Conservation (phyloP, 2,888 invertebrate genomes). For the Spatulosminthurus flaviceps region DNA sequence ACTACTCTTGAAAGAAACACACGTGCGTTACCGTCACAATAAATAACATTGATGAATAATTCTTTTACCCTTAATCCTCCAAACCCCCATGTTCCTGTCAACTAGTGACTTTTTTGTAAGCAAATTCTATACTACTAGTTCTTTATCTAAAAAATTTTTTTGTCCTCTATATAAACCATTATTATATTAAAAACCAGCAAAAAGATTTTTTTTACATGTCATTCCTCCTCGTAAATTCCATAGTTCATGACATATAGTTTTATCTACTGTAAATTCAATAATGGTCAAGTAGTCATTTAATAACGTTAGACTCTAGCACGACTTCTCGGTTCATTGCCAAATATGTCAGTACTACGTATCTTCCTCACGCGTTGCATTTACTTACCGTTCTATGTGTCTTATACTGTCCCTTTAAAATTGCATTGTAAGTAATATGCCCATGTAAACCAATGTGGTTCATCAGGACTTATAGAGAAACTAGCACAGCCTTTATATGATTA, state of each 20-base stretch:
- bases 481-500: constrained; percentile 1
- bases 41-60: no score
- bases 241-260: not conserved
- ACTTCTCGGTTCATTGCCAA: constrained; percentile 25
- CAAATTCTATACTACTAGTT: no score
- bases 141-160: no score
- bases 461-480: not conserved
- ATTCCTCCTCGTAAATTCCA: not conserved
- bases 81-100: no score
- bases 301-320: not conserved
- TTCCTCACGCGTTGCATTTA: not conserved
- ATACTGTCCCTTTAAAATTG: not conserved
- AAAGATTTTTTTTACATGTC: not conserved
- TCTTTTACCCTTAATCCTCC: no score
- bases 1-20: no score
- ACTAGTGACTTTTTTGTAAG: no score
- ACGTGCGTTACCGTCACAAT: no score
- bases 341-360: constrained; percentile 20
- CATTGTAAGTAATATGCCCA: no score
- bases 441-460: no score
- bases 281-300: not conserved
- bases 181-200: no score
- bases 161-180: no score
- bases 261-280: constrained; percentile 4
- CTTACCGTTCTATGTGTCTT: not conserved